Evolutionary conservation across 2,888 invertebrate genomes (phyloP).

Genomic region (Matsumyia berberina): DNA sequence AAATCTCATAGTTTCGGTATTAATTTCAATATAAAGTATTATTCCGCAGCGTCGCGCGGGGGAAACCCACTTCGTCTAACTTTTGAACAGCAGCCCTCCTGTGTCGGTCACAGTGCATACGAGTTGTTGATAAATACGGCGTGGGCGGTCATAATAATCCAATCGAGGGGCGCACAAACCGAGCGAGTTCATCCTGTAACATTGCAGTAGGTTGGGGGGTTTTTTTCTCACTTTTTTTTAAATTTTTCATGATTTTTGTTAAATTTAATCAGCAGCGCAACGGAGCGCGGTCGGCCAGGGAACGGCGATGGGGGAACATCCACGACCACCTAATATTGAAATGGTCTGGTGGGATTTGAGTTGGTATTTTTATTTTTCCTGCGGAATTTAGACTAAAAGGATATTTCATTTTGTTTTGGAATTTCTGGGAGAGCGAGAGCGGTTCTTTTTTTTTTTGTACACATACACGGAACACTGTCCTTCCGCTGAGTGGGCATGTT

Average conservation of each 20-base stretch:
- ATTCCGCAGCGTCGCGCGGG: neutral
- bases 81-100: conserved; percentile 28
- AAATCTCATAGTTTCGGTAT: conserved; percentile 69
- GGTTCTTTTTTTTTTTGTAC: conserved; percentile 7
- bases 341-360: conserved; percentile 44
- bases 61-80: conserved; percentile 39
- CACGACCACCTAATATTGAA: conserved; percentile 20
- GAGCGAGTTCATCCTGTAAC: conserved; percentile 48
- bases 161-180: conserved; percentile 38
- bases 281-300: conserved; percentile 56
- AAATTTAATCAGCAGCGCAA: conserved; percentile 70
- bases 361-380: conserved; percentile 2
- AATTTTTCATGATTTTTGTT: conserved; percentile 66
- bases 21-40: conserved; percentile 59
- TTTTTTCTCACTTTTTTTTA: conserved; percentile 37
- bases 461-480: conserved; percentile 6
- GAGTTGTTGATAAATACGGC: conserved; percentile 65
- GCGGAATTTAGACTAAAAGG: conserved; percentile 58
- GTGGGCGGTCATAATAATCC: conserved; percentile 60
- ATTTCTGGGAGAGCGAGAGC: conserved; percentile 18
- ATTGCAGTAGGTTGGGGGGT: conserved; percentile 26
- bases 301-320: conserved; percentile 38
- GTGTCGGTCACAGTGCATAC: conserved; percentile 57
- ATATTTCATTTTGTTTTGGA: conserved; percentile 56
- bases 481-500: conserved; percentile 58